A percentile compares a stretch with the other conserved stretches of the same genome.
phyloP scores from a whole-genome alignment of 2,888 invertebrate genomes.

The Lacanobia wlatinum region DNA sequence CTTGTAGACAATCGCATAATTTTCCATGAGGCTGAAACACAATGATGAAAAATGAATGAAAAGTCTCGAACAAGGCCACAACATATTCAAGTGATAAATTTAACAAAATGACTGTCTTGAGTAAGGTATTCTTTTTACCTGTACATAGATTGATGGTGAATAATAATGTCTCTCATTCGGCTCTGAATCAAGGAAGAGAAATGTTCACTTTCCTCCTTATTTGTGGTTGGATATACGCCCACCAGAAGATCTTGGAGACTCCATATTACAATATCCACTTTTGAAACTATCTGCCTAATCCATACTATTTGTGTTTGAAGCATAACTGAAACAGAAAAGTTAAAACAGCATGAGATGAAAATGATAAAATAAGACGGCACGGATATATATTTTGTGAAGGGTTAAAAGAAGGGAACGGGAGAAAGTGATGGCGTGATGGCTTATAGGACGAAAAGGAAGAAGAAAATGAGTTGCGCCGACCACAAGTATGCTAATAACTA shows the following conservation, averaged over 20 bases:
- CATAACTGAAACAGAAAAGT: constrained; percentile 73
- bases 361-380: not conserved
- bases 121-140: constrained; percentile 62
- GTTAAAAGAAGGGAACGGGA: too few relatives aligned
- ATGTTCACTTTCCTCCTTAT: constrained; percentile 62
- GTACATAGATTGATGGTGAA: constrained; percentile 77
- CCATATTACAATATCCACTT: constrained; percentile 80
- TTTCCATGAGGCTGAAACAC: constrained; percentile 74
- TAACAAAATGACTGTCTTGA: not conserved
- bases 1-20: constrained; percentile 76
- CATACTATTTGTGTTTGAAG: constrained; percentile 80
- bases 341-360: not conserved
- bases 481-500: too few relatives aligned
- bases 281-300: constrained; percentile 79
- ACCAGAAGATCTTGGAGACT: constrained; percentile 77
- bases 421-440: too few relatives aligned
- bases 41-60: not conserved
- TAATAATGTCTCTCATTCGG: constrained; percentile 76
- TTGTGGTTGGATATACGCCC: constrained; percentile 70
- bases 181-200: constrained; percentile 68
- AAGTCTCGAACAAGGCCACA: too few relatives aligned
- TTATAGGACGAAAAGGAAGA: too few relatives aligned
- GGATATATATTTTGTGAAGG: not conserved
- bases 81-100: too few relatives aligned
- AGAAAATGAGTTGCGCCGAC: too few relatives aligned